These are phyloP conservation scores for Cephalotes varians DNA, from an alignment of 2,888 invertebrate genomes.

Conservation along the genomic window DNA sequence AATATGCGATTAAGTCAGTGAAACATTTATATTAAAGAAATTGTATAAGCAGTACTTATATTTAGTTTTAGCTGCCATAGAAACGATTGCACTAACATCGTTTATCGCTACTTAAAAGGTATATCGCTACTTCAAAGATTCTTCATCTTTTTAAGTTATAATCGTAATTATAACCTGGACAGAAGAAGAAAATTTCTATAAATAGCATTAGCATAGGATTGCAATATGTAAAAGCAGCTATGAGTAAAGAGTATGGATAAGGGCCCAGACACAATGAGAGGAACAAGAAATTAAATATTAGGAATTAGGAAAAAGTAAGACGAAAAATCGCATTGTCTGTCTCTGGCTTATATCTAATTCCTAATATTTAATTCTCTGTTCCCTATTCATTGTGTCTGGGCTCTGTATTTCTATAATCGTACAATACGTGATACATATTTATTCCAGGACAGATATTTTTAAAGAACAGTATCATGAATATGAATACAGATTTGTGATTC, in stretches of 20 bases:
- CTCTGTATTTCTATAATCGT: constrained; percentile 48
- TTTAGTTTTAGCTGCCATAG: not conserved
- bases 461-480: constrained; percentile 27
- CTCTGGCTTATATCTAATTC: too few species aligned
- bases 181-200: constrained; percentile 13
- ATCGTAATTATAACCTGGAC: constrained; percentile 6
- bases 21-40: constrained; percentile 4
- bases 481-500: constrained; percentile 10
- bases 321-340: too few species aligned
- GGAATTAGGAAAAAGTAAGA: too few species aligned
- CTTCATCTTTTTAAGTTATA: constrained; percentile 39
- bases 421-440: constrained; percentile 55
- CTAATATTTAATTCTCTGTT: too few species aligned
- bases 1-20: constrained; percentile 15
- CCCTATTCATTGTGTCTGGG: too few species aligned
- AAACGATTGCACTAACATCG: not conserved
- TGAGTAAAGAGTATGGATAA: not conserved
- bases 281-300: too few species aligned
- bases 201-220: not conserved
- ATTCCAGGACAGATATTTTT: constrained; percentile 47
- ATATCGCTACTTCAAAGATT: not conserved
- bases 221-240: constrained; percentile 20
- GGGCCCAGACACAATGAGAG: too few species aligned
- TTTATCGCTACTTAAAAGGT: not conserved
- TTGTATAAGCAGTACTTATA: constrained; percentile 30